Base-by-base conservation (phyloP, 2,888 invertebrate species). In the Lysandra coridon region DNA sequence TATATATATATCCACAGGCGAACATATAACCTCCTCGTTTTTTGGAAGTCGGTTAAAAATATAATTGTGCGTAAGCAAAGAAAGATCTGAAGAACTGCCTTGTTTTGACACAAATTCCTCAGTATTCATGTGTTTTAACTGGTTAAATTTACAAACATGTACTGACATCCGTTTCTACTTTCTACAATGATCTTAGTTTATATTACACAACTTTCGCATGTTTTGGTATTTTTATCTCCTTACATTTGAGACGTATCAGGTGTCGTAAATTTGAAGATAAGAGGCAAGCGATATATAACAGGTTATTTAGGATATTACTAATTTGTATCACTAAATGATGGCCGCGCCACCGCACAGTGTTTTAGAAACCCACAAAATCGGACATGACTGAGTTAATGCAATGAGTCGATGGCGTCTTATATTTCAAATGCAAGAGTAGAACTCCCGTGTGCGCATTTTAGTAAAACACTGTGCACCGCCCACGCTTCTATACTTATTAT, bases 151-250 rank as follows among this genome's bases (percentile, higher is more conserved):
- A 69, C 33, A 33, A 69, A 69, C 69, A 30, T 14, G 69, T 69
- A 69, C 69, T 69, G 33, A 69, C 69, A 69, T 69, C 69, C 69
- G 69, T 33, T 33, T 33, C 69, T 69, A 69, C 69, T 69, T 69
- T 69, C 69, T 69, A 69, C 4, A 69, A 33, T 69, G 33, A 69
- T 69, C 33, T 69, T 69, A 14, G 69, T 30, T 33, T 10, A 33
- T 33, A 30, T 33, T 69, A 69, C 69, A 69, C 69, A 69, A 69
- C 69, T 69, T 69, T 69, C 12, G 33, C 5, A 69, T 33, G 33
- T 33, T 69, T 69, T 33, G 12, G 69, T 33, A 69, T 69, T 33
- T 33, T 69, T 33, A 69, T 69, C 69, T 69, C 30, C 12, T 30
- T 69, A 69, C 64, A 69, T 62, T 62, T 62, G 14, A 62, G 2